Base-by-base conservation (phyloP, 2,797 vertebrate species). In the Potorous gilbertii region DNA sequence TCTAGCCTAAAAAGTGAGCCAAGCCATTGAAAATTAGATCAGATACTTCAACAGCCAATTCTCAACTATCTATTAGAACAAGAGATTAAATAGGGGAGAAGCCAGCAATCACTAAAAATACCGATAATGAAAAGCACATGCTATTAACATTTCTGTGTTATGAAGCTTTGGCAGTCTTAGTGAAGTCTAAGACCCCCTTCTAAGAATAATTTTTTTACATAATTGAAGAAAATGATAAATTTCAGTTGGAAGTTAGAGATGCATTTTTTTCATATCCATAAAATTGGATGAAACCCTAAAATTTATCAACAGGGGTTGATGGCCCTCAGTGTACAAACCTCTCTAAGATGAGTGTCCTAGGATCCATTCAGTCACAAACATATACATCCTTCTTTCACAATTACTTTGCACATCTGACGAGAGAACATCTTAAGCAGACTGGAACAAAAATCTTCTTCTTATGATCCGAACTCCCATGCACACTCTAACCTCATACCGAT, bases 321-420 rank as follows among this genome's bases (percentile, higher is more conserved):
- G 74, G 3, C 46, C 3, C 9, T 87, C 74, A 87, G 74, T 9
- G n/a, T 87, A 87, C 16, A 8, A 24, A 27, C 10, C 40, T 46
- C 74, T 50, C 74, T 27, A 87, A 50, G 40, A 87, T 24, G 24
- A 27, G 1, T 87, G 10, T 50, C 24, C 28, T 50, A 50, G 40
- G 1, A 87, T 27, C 9, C 27, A 40, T 10, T 87, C 40, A 87
- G 40, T 87, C 74, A 87, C 21, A 87, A 46, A 87, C 4, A 46
- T 0, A 0, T 0, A 0, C 27, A 46, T 9, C 57, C 55, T 91
- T 4, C 0, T 40, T 4, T 4, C 21, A 55, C 54, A 89, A 6
- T 10, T 74, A 56, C 40, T 56, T 1, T 90, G 28, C 28, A 21
- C 34, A 92, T 56, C n/a, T 81, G 29, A 12, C 0, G 8, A 91